Base-by-base conservation (phyloP, 2,888 invertebrate species). In the Oscheius sp. region DNA sequence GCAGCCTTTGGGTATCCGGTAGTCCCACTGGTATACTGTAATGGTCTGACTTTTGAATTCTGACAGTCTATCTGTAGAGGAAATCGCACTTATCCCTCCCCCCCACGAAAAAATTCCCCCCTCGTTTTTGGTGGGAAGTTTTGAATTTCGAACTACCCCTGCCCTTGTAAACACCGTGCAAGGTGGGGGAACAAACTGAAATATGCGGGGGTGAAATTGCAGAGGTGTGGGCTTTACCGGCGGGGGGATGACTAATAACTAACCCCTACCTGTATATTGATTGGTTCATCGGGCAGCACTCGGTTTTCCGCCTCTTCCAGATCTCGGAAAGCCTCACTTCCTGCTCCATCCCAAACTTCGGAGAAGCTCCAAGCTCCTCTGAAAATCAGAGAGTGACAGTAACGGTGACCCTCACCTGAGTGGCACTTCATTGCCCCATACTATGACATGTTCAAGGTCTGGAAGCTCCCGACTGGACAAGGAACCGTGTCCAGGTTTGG, bases 1-100 rank as follows among this genome's bases (percentile, higher is more conserved):
- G 90, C 91, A 55, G 94, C 95, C 90, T 95, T 95, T 0, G 95
- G 94, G 53, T 90, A 89, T n/a, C 93, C 93, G 9, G 71, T 72
- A 11, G 71, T 72, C 10, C 71, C 71, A 51, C 53, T 5, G 32
- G 55, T 21, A 21, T 29, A 53, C 37, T n/a, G n/a, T 2, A 42
- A 2, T 50, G 0, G 0, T 11, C 10, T 32, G n/a, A 10, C 9
- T 50, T 50, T 50, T 13, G 50, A 1, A 13, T 50, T 50, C 9
- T 50, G 10, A 50, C 0, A 50, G 10, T 50, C 50, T 50, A 13
- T 13, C 13, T 50, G 9, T 9, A 50, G 50, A 50, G 9, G 9
- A 13, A 50, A 50, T 11, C 13, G 50, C 9, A 11, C 50, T 13
- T 11, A 50, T 62, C 47, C 9, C n/a, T 1, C 62, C 21, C 9